A percentile compares a stretch with the other conserved stretches of the same genome.
Evolutionary conservation across 1,140 invertebrate species (phyloP).

Genomic region (Hyposmocoma kahamanoa): DNA sequence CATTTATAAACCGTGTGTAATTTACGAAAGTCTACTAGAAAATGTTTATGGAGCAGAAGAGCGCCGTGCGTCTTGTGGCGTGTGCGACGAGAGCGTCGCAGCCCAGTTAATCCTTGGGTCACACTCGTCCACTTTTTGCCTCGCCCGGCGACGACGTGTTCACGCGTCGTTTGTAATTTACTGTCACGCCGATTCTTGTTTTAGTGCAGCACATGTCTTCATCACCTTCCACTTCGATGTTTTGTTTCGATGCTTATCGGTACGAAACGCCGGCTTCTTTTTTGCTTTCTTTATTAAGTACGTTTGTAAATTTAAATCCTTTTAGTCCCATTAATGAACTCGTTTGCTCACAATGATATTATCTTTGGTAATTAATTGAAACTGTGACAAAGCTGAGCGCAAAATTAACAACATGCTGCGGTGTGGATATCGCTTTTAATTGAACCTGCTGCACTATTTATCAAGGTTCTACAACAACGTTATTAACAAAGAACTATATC

Average conservation of each 20-base stretch:
- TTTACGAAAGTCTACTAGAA: conserved; percentile 19
- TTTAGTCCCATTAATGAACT: too few species aligned
- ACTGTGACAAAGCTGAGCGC: too few species aligned
- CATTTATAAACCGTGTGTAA: conserved; percentile 17
- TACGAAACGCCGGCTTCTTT: too few species aligned
- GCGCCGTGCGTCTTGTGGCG: conserved; percentile 44
- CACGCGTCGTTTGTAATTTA: conserved; percentile 34
- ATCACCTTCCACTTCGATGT: conserved; percentile 13
- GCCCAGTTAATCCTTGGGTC: conserved; percentile 34
- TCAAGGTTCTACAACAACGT: too few species aligned
- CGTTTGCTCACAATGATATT: too few species aligned
- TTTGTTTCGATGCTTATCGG: neutral
- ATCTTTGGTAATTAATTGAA: too few species aligned
- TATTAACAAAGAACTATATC: too few species aligned
- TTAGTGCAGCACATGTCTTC: conserved; percentile 11
- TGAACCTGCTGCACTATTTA: too few species aligned
- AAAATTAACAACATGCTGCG: too few species aligned
- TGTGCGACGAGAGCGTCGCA: conserved; percentile 23
- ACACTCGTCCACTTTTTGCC: conserved; percentile 25
- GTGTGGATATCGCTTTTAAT: too few species aligned
- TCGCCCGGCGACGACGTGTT: conserved; percentile 12
- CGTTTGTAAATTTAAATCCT: too few species aligned
- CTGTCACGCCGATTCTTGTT: conserved; percentile 20
- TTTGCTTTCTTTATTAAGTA: too few species aligned
- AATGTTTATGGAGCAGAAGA: conserved; percentile 41